Percentiles rank a stretch among this genome's conserved stretches.
phyloP scores from a whole-genome alignment of 2,888 invertebrate genomes.

The Oxyteleia sp. region DNA sequence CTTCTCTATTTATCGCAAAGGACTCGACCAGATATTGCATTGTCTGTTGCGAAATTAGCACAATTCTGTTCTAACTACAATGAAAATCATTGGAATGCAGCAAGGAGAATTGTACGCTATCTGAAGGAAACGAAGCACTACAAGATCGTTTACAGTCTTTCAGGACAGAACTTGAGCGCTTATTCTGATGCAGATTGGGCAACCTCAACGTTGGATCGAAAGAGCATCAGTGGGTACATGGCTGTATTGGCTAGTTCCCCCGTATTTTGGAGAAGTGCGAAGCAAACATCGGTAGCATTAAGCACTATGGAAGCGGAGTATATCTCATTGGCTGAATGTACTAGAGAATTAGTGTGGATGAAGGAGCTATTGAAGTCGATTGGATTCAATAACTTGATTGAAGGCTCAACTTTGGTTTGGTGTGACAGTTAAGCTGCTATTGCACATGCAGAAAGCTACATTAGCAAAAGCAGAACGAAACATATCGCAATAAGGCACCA shows the following conservation, averaged over 20 bases:
- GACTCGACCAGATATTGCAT: slow-evolving; percentile 72
- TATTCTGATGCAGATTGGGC: slow-evolving; percentile 68
- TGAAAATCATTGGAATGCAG: slow-evolving; percentile 62
- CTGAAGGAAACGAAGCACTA: slow-evolving; percentile 54
- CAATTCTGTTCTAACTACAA: slow-evolving; percentile 54
- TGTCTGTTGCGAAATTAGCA: slow-evolving; percentile 64
- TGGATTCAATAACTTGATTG: slow-evolving; percentile 14
- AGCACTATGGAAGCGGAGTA: slow-evolving; percentile 69
- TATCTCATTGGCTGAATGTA: slow-evolving; percentile 42
- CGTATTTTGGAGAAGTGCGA: slow-evolving; percentile 55
- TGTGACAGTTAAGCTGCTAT: slow-evolving; percentile 61
- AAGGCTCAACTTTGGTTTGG: slow-evolving; percentile 27
- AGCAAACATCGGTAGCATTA: slow-evolving; percentile 52
- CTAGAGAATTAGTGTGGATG: slow-evolving; percentile 47
- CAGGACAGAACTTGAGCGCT: slow-evolving; percentile 30
- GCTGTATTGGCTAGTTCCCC: slow-evolving; percentile 49
- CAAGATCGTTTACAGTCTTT: slow-evolving; percentile 26
- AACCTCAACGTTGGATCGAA: slow-evolving; percentile 38
- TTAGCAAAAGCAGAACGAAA: slow-evolving; percentile 39
- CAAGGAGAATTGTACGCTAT: slow-evolving; percentile 50
- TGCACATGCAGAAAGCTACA: slow-evolving; percentile 45
- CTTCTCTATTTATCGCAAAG: slow-evolving; percentile 71
- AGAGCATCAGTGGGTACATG: slow-evolving; percentile 60
- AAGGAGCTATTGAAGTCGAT: slow-evolving; percentile 40
- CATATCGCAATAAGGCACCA: slow-evolving; percentile 55